These are phyloP conservation scores for Ectobius pallidus DNA, from an alignment of 2,888 invertebrate genomes.

Conservation along the genomic window DNA sequence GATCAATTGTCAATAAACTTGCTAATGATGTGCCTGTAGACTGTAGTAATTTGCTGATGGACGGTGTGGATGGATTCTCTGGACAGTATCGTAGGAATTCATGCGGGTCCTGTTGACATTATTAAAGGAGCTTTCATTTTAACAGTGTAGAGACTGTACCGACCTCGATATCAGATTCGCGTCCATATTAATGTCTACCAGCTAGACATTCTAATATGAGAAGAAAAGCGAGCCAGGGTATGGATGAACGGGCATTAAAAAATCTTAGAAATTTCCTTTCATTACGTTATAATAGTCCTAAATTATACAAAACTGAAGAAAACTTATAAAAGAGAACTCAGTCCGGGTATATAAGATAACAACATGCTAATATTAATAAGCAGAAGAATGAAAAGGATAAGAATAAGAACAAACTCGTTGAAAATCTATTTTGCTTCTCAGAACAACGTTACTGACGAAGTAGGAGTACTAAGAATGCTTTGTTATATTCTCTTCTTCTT, in stretches of 20 bases:
- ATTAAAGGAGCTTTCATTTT: not conserved
- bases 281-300: conserved; percentile 29
- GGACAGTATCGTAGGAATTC: no score
- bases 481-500: conserved; percentile 10
- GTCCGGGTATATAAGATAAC: conserved; percentile 24
- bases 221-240: not conserved
- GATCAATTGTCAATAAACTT: no score
- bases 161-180: conserved; percentile 5
- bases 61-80: no score
- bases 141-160: not conserved
- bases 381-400: conserved; percentile 29
- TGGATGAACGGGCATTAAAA: not conserved
- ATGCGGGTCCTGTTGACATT: no score
- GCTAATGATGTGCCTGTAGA: no score
- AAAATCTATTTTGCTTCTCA: conserved; percentile 28
- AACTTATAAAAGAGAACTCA: conserved; percentile 27
- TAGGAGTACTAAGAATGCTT: not conserved
- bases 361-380: conserved; percentile 22
- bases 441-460: conserved; percentile 13
- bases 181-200: conserved; percentile 23
- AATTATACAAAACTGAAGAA: conserved; percentile 27
- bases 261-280: conserved; percentile 23
- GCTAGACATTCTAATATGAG: not conserved
- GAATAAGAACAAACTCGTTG: conserved; percentile 29
- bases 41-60: no score